A percentile compares a stretch with the other conserved stretches of the same genome.
Evolutionary conservation across 2,888 invertebrate genomes (phyloP).

Genomic region (Diarsia rubi): DNA sequence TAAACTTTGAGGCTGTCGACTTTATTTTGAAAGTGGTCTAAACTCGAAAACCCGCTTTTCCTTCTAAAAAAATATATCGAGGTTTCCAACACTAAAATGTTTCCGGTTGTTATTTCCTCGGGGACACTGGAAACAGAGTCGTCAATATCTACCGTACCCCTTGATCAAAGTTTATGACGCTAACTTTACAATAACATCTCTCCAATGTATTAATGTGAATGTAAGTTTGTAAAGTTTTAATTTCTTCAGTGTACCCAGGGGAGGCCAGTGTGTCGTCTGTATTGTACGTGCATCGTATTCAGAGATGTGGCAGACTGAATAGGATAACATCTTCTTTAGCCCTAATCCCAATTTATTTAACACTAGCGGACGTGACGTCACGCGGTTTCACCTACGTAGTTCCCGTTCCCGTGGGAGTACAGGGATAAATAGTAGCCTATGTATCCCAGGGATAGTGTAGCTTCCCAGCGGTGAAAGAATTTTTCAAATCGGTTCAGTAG

Average conservation of each 20-base stretch:
- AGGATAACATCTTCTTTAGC: neutral
- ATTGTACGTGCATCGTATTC: neutral
- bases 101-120: conserved; percentile 28
- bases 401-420: too few relatives aligned
- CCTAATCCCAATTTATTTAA: too few relatives aligned
- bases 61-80: neutral
- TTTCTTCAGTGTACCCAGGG: neutral
- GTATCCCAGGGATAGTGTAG: too few relatives aligned
- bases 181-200: conserved; percentile 31
- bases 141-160: conserved; percentile 29
- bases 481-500: too few relatives aligned
- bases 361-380: too few relatives aligned
- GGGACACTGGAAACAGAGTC: conserved; percentile 27
- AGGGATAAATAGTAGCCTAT: too few relatives aligned
- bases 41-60: neutral
- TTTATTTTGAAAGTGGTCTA: neutral
- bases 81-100: conserved; percentile 8
- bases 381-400: too few relatives aligned
- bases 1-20: too few relatives aligned
- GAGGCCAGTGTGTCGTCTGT: neutral
- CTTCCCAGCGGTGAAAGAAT: too few relatives aligned
- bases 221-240: conserved; percentile 14
- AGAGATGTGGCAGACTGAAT: neutral
- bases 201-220: conserved; percentile 9
- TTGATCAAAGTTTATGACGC: conserved; percentile 26